phyloP scores from a whole-genome alignment of 2,113 vertebrate genomes.

The Tragulus kanchil region DNA sequence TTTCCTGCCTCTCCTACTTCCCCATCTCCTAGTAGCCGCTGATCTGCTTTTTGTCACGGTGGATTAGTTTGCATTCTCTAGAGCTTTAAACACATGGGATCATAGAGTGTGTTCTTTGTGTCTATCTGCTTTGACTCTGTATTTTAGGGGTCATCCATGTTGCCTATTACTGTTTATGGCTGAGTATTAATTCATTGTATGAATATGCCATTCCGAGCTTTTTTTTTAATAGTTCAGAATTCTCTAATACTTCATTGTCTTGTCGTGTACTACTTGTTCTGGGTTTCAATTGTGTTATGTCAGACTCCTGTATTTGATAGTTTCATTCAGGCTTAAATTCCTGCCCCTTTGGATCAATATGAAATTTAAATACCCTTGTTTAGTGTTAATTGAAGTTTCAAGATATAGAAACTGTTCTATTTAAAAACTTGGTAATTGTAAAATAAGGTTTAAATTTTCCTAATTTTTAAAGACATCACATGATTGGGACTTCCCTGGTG shows the following conservation, averaged over 20 bases:
- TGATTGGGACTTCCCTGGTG: no score
- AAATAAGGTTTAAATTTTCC: not conserved
- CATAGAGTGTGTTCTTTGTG: not conserved
- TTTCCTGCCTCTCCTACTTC: not conserved
- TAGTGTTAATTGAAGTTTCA: constrained; percentile 2
- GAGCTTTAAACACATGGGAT: not conserved
- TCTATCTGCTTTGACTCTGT: not conserved
- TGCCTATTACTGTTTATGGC: not conserved
- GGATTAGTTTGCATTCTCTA: not conserved
- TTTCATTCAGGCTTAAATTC: constrained; percentile 4
- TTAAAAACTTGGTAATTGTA: not conserved
- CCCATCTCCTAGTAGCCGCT: not conserved
- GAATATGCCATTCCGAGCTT: not conserved
- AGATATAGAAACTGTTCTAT: not conserved
- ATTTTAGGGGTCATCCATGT: not conserved
- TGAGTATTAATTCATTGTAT: not conserved
- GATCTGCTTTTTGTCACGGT: not conserved
- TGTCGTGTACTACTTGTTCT: not conserved
- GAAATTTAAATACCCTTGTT: not conserved
- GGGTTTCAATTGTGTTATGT: not conserved
- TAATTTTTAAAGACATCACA: not conserved
- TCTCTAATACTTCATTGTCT: not conserved
- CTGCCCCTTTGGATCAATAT: not conserved
- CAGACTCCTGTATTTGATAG: constrained; percentile 20
- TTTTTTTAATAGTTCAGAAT: not conserved